Evolutionary conservation across 2,797 vertebrate genomes (phyloP).

Genomic region (Salmo trutta): DNA sequence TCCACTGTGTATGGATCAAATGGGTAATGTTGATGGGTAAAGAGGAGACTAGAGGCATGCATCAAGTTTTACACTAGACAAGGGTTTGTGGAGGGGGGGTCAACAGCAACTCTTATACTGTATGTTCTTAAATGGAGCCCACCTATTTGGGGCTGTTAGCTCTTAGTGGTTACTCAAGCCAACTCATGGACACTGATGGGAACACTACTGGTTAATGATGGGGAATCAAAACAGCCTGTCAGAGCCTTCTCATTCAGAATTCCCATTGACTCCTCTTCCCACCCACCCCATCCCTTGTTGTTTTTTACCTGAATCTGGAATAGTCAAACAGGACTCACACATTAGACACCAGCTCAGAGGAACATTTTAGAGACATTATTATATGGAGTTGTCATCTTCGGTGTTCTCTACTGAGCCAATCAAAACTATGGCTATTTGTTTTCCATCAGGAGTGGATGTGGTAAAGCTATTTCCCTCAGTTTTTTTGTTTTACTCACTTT

Average conservation of each 20-base stretch:
- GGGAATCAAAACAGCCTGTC: neutral
- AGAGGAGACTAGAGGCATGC: slow-evolving; percentile 26
- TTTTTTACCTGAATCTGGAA: slow-evolving; percentile 31
- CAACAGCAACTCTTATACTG: slow-evolving; percentile 29
- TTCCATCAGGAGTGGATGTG: slow-evolving; percentile 26
- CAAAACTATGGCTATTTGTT: slow-evolving; percentile 10
- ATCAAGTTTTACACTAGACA: slow-evolving; percentile 17
- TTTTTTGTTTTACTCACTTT: slow-evolving; percentile 30
- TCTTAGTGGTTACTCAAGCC: slow-evolving; percentile 41
- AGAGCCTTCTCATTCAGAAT: slow-evolving; percentile 5
- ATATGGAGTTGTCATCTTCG: slow-evolving; percentile 20
- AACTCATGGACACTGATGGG: slow-evolving; percentile 22
- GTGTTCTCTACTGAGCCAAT: slow-evolving; percentile 31
- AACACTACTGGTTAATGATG: slow-evolving; percentile 5
- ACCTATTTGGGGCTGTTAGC: slow-evolving; percentile 39
- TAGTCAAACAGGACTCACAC: slow-evolving; percentile 32
- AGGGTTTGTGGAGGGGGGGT: slow-evolving; percentile 21
- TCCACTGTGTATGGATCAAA: slow-evolving; percentile 61
- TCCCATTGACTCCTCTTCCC: slow-evolving; percentile 8
- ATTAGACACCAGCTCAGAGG: slow-evolving; percentile 23
- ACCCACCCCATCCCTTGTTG: slow-evolving; percentile 29
- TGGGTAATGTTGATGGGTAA: slow-evolving; percentile 28
- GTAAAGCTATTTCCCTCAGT: slow-evolving; percentile 3
- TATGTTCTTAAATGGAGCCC: slow-evolving; percentile 48
- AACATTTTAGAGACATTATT: slow-evolving; percentile 51